Base-by-base conservation (phyloP, 1,140 invertebrate species). In the Muscidifurax raptorellus region DNA sequence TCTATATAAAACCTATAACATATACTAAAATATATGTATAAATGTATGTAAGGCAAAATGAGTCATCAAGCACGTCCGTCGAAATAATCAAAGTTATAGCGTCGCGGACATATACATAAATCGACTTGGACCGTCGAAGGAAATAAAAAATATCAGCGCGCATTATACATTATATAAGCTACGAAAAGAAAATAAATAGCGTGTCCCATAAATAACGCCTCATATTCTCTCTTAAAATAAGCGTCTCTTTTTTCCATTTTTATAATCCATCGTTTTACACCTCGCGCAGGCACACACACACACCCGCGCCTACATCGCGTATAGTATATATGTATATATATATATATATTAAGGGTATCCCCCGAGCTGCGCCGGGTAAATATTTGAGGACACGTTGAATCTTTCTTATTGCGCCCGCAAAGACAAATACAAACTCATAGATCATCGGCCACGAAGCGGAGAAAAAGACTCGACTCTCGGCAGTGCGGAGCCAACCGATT, bases 371-470 rank as follows among this genome's bases (percentile, higher is more conserved):
- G 22, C 22, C 52, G 52, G 79, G 83, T 85, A 85, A 85, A 85
- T 85, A 85, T 81, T 85, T 81, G 78, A 85, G 59, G 72, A 81
- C 79, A 52, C 22, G 72, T 28, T 52, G 47, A 84, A 75, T 69
- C 78, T 25, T 75, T 79, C 78, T 80, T 75, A 47, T 80, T 75
- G 67, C 18, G 1, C 25, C 69, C 77, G 44, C 64, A 75, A 80
- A 74, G 47, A 84, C 67, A 84, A 80, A 84, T 84, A 84, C 27
- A 84, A 40, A 44, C 77, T 84, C 83, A 67, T 84, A 80, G 69
- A 84, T 84, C 83, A 80, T 79, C 32, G 22, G 59, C 12, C 32
- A n/a, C n/a, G n/a, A 71, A 69, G 13, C 15, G 36, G 18, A 28
- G 40, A 30, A 82, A 30, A 80, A 36, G 44, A 13, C 3, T 44